Base-by-base conservation (phyloP, 1,140 invertebrate genomes). In the Drosophila leontia region DNA sequence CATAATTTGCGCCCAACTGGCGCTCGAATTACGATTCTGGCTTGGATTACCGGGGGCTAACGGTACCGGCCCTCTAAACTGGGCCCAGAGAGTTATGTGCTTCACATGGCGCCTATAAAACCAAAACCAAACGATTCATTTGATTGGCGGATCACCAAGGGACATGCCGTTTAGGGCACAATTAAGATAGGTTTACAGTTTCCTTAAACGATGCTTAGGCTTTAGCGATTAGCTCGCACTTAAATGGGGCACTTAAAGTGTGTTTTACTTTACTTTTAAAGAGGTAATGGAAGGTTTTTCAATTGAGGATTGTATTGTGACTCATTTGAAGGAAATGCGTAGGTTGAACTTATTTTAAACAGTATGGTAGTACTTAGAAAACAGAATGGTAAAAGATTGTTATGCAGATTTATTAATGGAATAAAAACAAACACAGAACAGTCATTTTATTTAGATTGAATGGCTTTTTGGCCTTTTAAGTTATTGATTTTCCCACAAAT, bases 21-120 rank as follows among this genome's bases (percentile, higher is more conserved):
- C 72, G 80, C 84, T 86, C 84, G 56, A 56, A 87, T 86, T 87
- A 80, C 79, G 57, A 42, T 47, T 47, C n/a, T 34, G 32, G 17
- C 64, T 83, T 80, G 71, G 51, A 50, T 72, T 76, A 84, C 81
- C 45, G 3, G 55, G 35, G 78, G 55, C 63, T 83, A 87, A 87
- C 84, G 84, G 84, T 78, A 84, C 70, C 48, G 57, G 67, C 56
- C 62, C 57, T 77, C 44, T 47, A 13, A 64, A 35, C 67, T 53
- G 67, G 7, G 26, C 62, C 39, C 23, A 13, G 53, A 78, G 78
- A 90, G 48, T 75, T 75, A 81, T 81, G 64, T 47, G 58, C 45
- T 64, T 39, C 75, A 67, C 78, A 67, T 77, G 77, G 63, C 35
- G 55, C 17, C 8, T 61, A 62, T 72, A 71, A 81, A 81, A 32